Base-by-base conservation (phyloP, 2,113 vertebrate species). In the Loxodonta africana region DNA sequence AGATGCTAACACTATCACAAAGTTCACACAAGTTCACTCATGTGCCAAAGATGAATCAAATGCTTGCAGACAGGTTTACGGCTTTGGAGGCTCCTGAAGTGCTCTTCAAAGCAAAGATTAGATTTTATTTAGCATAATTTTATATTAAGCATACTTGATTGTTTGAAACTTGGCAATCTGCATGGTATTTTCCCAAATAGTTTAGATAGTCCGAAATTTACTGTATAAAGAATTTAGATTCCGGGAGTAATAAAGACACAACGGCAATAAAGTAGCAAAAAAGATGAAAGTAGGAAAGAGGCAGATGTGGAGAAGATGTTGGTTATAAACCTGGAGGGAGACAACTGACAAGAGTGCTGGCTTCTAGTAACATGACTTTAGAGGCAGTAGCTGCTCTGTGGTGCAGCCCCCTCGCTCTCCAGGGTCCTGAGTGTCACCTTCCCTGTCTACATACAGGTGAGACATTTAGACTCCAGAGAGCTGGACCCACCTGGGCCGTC, bases 401-500 rank as follows among this genome's bases (percentile, higher is more conserved):
- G 30, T 20, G 20, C 30, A 21, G 62, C 26, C 77, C 2, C 82
- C 2, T 37, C 12, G 10, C 2, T 77, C 2, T 37, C 12, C 4
- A 1, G 28, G 30, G 44, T 46, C 9, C n/a, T 0, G 0, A 0
- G 2, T 25, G 9, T 11, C 63, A 48, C 65, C 18, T 8, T 18
- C 44, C 3, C 0, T 33, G 44, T 21, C 8, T 12, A 76, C 4
- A 0, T 12, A 76, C 4, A 0, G 15, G 5, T 2, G 11, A 65
- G 18, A 4, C 0, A 20, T 0, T 0, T 5, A 21, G 30, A 23
- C 3, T 2, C 8, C 11, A 6, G 11, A 44, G n/a, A 41, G 3
- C 71, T 37, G 44, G 65, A 97, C 99, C 83, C 97, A 99, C 99
- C 99, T 99, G 99, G 96, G 99, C 99, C 0, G 99, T 99, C 20